Percentiles rank a stretch among this genome's conserved stretches.
These are phyloP conservation scores for Phortica okadai DNA, from an alignment of 2,888 invertebrate species.

Conservation along the genomic window DNA sequence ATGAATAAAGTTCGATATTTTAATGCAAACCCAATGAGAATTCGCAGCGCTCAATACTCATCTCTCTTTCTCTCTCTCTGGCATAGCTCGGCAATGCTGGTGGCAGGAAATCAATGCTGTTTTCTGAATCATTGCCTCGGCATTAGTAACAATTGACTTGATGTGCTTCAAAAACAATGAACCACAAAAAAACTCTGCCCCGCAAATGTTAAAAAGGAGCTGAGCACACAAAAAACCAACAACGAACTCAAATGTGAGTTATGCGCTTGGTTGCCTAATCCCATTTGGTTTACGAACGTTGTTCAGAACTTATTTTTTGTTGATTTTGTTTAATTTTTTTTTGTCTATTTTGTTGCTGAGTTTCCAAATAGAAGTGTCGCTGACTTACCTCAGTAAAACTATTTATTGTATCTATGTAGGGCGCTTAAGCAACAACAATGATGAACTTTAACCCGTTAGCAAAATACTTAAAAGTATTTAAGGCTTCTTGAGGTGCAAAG, in stretches of 20 bases:
- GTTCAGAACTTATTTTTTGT: neutral
- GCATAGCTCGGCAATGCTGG: constrained; percentile 1
- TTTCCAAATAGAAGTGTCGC: neutral
- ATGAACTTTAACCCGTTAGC: neutral
- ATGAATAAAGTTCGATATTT: constrained; percentile 69
- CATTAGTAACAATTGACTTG: constrained; percentile 70
- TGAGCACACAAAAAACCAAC: constrained; percentile 35
- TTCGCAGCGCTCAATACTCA: neutral
- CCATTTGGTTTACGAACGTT: too few species aligned
- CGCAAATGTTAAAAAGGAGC: neutral
- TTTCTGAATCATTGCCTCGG: constrained; percentile 57
- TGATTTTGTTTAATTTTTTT: neutral
- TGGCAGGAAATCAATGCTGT: constrained; percentile 37
- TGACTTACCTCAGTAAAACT: neutral
- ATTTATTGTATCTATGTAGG: neutral
- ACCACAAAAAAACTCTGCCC: constrained; percentile 46
- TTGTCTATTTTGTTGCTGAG: neutral
- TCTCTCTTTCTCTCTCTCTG: neutral
- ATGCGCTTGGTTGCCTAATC: too few species aligned
- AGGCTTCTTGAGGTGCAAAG: constrained; percentile 55
- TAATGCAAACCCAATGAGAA: constrained; percentile 46
- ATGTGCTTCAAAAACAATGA: constrained; percentile 44
- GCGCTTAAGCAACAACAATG: neutral
- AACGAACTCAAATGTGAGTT: neutral
- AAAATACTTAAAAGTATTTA: constrained; percentile 1